Evolutionary conservation across 2,797 vertebrate genomes (phyloP).

Genomic region (Channa striata): DNA sequence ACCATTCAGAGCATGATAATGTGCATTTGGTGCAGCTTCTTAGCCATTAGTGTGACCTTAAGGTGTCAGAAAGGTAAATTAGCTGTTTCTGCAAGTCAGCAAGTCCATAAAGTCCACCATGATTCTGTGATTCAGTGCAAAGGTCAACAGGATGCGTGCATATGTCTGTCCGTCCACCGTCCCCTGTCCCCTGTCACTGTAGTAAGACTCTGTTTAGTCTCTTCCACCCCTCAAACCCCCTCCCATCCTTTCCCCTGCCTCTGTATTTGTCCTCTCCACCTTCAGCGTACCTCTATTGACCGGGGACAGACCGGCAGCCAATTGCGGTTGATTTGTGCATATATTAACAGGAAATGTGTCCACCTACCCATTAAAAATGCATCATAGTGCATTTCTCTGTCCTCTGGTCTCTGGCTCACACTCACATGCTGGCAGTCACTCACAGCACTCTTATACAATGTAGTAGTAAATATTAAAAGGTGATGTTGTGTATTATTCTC

Average conservation of each 20-base stretch:
- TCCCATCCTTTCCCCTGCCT: constrained; percentile 2
- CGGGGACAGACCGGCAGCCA: constrained; percentile 49
- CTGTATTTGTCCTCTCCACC: constrained; percentile 31
- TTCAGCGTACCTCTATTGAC: constrained; percentile 49
- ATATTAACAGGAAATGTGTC: constrained; percentile 60
- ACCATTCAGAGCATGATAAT: constrained; percentile 35
- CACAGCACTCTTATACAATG: background rate
- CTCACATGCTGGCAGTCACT: constrained; percentile 4
- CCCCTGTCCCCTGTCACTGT: background rate
- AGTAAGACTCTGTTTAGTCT: constrained; percentile 22
- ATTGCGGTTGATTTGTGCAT: constrained; percentile 42
- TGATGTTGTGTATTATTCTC: background rate
- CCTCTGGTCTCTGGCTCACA: constrained; percentile 14
- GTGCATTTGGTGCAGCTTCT: constrained; percentile 43
- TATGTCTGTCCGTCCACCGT: constrained; percentile 3
- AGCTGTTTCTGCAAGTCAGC: constrained; percentile 21
- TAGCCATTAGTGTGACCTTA: constrained; percentile 49
- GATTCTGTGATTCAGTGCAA: constrained; percentile 19
- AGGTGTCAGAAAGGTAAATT: constrained; percentile 21
- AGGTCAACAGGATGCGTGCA: constrained; percentile 7
- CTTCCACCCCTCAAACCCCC: background rate
- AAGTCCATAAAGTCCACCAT: constrained; percentile 1
- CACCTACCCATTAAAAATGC: constrained; percentile 64
- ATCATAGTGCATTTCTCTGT: constrained; percentile 44
- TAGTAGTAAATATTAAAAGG: constrained; percentile 3